Percentiles rank a stretch among this genome's conserved stretches.
Evolutionary conservation across 2,797 vertebrate genomes (phyloP).

Genomic region (Pygocentrus nattereri): DNA sequence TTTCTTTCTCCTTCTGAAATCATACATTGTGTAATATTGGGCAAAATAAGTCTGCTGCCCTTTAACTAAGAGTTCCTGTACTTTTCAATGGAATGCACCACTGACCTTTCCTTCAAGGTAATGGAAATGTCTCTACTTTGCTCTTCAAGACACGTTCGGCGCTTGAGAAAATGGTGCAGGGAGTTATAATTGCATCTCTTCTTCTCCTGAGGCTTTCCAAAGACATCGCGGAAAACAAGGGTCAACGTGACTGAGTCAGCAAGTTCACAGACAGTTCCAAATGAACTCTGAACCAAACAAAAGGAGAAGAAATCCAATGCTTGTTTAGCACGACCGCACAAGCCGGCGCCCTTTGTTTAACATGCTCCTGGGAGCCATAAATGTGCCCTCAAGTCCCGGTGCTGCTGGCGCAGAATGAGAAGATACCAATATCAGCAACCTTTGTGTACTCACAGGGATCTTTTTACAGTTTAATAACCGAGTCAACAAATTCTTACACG

Average conservation of each 20-base stretch:
- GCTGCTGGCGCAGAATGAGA: slow-evolving; percentile 34
- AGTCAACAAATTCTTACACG: slow-evolving; percentile 20
- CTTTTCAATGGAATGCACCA: slow-evolving; percentile 35
- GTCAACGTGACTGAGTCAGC: slow-evolving; percentile 57
- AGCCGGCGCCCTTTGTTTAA: slow-evolving; percentile 52
- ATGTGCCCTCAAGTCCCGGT: slow-evolving; percentile 40
- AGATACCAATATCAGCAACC: slow-evolving; percentile 53
- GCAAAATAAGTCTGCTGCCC: slow-evolving; percentile 25
- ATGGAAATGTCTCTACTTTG: slow-evolving; percentile 54
- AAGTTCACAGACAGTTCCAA: slow-evolving; percentile 50
- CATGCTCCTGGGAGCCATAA: slow-evolving; percentile 44
- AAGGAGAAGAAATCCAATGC: slow-evolving; percentile 41
- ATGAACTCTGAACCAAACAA: slow-evolving; percentile 40
- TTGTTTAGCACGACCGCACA: slow-evolving; percentile 54
- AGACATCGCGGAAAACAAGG: slow-evolving; percentile 37
- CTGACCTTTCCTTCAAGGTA: slow-evolving; percentile 56
- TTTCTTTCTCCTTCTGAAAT: slow-evolving; percentile 23
- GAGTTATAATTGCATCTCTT: slow-evolving; percentile 51
- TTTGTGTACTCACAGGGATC: slow-evolving; percentile 41
- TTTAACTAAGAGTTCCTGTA: slow-evolving; percentile 32
- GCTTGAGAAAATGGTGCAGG: slow-evolving; percentile 36
- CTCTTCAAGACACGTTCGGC: slow-evolving; percentile 40
- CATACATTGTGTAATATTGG: background rate
- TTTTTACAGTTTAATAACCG: slow-evolving; percentile 49
- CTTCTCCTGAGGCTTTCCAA: slow-evolving; percentile 45